Evolutionary conservation across 2,113 vertebrate species (phyloP).

Genomic region (Tragelaphus imberbis): DNA sequence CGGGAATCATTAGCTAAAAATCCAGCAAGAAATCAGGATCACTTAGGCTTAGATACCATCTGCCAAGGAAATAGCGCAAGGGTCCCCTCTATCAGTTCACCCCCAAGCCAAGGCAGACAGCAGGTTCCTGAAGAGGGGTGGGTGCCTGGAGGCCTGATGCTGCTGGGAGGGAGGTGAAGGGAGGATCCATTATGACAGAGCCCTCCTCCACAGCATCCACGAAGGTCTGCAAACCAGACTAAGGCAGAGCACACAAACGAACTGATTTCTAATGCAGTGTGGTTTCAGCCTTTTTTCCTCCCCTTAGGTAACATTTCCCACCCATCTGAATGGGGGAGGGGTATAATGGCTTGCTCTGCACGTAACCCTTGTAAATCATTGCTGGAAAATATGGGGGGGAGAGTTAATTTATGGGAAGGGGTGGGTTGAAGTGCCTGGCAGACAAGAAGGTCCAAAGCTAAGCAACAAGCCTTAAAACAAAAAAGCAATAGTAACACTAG

Average conservation of each 20-base stretch:
- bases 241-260: not conserved
- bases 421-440: not conserved
- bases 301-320: not conserved
- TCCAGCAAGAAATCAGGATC: not conserved
- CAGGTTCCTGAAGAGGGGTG: not conserved
- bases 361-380: not conserved
- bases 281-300: not conserved
- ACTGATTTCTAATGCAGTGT: rapidly evolving
- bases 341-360: not conserved
- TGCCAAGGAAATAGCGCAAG: not conserved
- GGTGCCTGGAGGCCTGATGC: too few species aligned
- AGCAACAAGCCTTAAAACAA: not conserved
- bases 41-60: not conserved
- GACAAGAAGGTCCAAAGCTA: not conserved
- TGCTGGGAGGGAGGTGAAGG: not conserved
- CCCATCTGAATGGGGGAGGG: not conserved
- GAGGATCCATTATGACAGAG: not conserved
- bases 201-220: rapidly evolving
- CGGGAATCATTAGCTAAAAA: not conserved
- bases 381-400: not conserved
- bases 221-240: not conserved
- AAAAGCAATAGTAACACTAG: not conserved
- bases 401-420: not conserved
- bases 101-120: not conserved
- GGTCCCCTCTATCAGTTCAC: not conserved